Percentiles rank a stretch among this genome's conserved stretches.
Conservation (phyloP, 53 echinoderm and acorn worm species). For the Hippasteria phrygiana region DNA sequence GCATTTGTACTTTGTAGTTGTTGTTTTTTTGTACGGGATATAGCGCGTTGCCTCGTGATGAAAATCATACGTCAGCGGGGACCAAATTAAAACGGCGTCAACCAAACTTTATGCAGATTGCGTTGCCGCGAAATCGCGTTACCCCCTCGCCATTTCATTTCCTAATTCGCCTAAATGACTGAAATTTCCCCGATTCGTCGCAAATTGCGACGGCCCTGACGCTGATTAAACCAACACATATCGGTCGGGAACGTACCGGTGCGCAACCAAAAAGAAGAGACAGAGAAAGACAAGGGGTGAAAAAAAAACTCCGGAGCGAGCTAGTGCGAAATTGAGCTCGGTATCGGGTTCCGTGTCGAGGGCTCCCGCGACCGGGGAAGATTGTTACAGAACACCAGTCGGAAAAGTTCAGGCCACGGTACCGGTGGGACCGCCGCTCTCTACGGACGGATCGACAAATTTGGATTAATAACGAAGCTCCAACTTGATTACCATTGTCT, state of each 20-base stretch:
- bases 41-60: neutral
- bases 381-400: constrained; percentile 47
- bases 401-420: constrained; percentile 51
- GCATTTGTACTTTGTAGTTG: neutral
- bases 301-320: neutral
- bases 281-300: neutral
- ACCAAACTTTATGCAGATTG: constrained; percentile 50
- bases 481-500: constrained; percentile 67
- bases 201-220: constrained; percentile 35
- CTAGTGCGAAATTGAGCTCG: constrained; percentile 41
- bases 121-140: constrained; percentile 28
- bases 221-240: constrained; percentile 54
- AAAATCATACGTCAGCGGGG: constrained; percentile 10
- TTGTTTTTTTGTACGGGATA: neutral
- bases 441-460: constrained; percentile 55
- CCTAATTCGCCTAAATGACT: constrained; percentile 46
- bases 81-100: constrained; percentile 8
- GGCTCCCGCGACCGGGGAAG: neutral
- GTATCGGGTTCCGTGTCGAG: constrained; percentile 49
- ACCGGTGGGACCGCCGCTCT: constrained; percentile 59
- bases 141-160: constrained; percentile 39
- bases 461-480: constrained; percentile 65
- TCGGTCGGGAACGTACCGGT: neutral
- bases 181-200: constrained; percentile 47
- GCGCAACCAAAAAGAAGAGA: neutral